Base-by-base conservation (phyloP, 2,113 vertebrate species). In the Lophius piscatorius region DNA sequence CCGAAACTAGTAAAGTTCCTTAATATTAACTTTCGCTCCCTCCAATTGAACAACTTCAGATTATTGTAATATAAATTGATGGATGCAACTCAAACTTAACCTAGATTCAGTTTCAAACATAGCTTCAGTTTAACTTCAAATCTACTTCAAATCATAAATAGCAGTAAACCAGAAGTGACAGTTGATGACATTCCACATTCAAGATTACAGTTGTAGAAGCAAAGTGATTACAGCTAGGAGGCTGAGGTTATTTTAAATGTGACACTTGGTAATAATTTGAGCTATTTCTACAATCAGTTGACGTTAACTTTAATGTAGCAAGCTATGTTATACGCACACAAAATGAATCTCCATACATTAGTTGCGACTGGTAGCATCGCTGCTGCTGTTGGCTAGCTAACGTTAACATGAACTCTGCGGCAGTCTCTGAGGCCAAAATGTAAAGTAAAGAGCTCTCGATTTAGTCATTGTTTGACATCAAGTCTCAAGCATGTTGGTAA, bases 341-440 rank as follows among this genome's bases (percentile, higher is more conserved):
- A 58, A n/a, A 22, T 24, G 33, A 4, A 4, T n/a, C 14, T 70
- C 33, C 9, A 35, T 46, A 13, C 33, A 62, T 13, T 58, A 31
- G 38, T 38, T 38, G 56, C 48, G 24, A 16, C 21, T 50, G 29
- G 29, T 76, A 78, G 78, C 81, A 70, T 63, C 14, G 56, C 36
- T 50, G 60, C 49, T 65, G 45, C 1, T 59, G 47, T 47, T 24
- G 39, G 58, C 40, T 59, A 73, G 74, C 78, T 73, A 76, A 55
- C 62, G 40, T 54, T 70, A 57, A 59, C 62, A 36, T 54, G 64
- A 57, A 26, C 39, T 17, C 18, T 20, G 11, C 2, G 22, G 6
- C 11, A 26, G 16, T 48, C 3, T 46, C 58, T 57, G 8, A 22
- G 68, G 21, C 42, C 14, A 42, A 11, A 24, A 22, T 5, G 4